A percentile compares a stretch with the other conserved stretches of the same genome.
These are phyloP conservation scores for Crossaster papposus DNA, from an alignment of 53 echinoderm and acorn worm genomes.

Conservation along the genomic window DNA sequence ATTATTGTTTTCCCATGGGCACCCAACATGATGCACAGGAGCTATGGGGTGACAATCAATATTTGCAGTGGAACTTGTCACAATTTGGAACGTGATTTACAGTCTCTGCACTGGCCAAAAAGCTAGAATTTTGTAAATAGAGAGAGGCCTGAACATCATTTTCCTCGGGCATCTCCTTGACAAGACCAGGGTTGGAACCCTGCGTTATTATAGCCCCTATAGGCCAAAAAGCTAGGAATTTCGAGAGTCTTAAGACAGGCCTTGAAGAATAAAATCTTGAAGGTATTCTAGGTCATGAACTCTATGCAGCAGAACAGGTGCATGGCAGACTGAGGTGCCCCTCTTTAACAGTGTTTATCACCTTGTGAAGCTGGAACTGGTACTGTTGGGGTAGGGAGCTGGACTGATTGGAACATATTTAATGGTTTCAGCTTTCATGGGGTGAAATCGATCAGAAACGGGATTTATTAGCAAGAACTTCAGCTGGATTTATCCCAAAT, in stretches of 20 bases:
- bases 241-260: not conserved
- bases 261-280: not conserved
- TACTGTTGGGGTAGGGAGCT: not conserved
- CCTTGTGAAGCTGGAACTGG: not conserved
- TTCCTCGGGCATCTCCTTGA: no score
- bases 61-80: not conserved
- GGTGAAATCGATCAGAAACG: slow-evolving; percentile 39
- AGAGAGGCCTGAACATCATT: no score
- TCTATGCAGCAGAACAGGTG: slow-evolving; percentile 43
- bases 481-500: not conserved
- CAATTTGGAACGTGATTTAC: not conserved
- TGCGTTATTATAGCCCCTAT: no score
- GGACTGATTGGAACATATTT: not conserved
- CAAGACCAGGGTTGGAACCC: no score
- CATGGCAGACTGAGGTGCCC: not conserved
- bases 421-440: slow-evolving; percentile 29
- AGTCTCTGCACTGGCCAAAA: no score
- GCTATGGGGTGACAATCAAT: not conserved
- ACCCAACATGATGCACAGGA: not conserved
- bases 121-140: no score
- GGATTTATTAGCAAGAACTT: slow-evolving; percentile 20
- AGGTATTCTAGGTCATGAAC: slow-evolving; percentile 35
- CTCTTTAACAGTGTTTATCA: slow-evolving; percentile 25
- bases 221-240: not conserved
- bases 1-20: not conserved